These are phyloP conservation scores for Drosophila barbarae DNA, from an alignment of 2,888 invertebrate genomes.

Conservation along the genomic window DNA sequence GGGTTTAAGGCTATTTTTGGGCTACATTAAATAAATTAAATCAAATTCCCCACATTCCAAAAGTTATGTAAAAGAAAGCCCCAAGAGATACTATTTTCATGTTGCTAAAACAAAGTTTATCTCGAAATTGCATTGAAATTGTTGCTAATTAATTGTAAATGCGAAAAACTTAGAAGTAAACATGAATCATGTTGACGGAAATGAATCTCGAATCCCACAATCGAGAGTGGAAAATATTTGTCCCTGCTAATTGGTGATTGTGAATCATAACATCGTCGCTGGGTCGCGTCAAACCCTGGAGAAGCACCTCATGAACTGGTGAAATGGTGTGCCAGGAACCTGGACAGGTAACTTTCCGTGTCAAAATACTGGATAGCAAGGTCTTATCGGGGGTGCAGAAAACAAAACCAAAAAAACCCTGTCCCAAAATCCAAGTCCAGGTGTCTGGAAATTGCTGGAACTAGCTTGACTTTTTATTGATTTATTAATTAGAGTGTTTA, in stretches of 20 bases:
- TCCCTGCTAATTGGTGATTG: conserved; percentile 1
- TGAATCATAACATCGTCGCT: conserved; percentile 28
- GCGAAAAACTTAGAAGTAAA: conserved; percentile 26
- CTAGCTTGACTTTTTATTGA: conserved; percentile 21
- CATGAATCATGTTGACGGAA: conserved; percentile 45
- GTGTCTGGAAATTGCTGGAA: conserved; percentile 11
- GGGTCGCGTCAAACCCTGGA: neutral
- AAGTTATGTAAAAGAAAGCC: neutral
- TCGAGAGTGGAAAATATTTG: conserved; percentile 39
- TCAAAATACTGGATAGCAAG: conserved; percentile 1
- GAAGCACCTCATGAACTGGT: conserved; percentile 11
- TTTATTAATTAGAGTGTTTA: conserved; percentile 22
- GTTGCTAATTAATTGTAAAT: conserved; percentile 25
- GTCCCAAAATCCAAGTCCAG: neutral
- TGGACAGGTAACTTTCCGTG: conserved; percentile 15
- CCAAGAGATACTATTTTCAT: neutral
- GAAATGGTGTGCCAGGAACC: conserved; percentile 29
- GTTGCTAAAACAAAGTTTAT: neutral
- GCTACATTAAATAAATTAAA: neutral
- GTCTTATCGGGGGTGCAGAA: conserved; percentile 1
- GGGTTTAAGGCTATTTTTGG: neutral
- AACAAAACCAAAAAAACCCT: conserved; percentile 26
- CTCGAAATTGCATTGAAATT: neutral
- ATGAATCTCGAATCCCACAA: conserved; percentile 5
- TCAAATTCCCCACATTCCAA: too few relatives aligned